Conservation (phyloP, 1,140 invertebrate genomes). For the Scaptomyza montana region DNA sequence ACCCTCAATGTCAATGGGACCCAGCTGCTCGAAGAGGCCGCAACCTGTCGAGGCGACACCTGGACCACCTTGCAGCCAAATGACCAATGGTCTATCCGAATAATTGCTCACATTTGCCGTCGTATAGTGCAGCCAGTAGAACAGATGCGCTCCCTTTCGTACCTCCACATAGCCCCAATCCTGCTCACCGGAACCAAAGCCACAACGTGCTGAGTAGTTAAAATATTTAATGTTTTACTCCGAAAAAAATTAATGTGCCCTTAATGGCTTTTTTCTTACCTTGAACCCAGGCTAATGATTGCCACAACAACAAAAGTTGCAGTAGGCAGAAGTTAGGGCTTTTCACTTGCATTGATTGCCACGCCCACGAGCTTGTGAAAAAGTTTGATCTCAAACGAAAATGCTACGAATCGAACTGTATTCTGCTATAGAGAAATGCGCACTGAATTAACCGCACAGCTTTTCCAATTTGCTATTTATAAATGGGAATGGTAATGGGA, state of each 20-base stretch:
- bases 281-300: constrained; percentile 34
- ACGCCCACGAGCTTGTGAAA: constrained; percentile 15
- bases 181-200: constrained; percentile 86
- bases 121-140: constrained; percentile 93
- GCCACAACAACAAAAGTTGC: constrained; percentile 36
- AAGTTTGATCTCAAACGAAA: neutral
- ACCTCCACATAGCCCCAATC: constrained; percentile 89
- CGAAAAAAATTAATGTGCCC: too few relatives aligned
- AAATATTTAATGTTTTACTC: too few relatives aligned
- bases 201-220: constrained; percentile 56
- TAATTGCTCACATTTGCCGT: constrained; percentile 85
- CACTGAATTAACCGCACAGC: constrained; percentile 47
- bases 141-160: constrained; percentile 89
- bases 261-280: constrained; percentile 24
- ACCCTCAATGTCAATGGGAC: constrained; percentile 88
- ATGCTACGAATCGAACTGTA: constrained; percentile 22
- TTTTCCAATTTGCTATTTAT: constrained; percentile 63
- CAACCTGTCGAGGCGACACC: constrained; percentile 90
- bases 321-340: neutral
- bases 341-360: constrained; percentile 39
- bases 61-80: constrained; percentile 92
- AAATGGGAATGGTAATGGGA: constrained; percentile 16
- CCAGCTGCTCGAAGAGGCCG: constrained; percentile 92
- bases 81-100: constrained; percentile 88
- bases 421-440: constrained; percentile 39